These are phyloP conservation scores for Echinarachnius parma DNA, from an alignment of 53 echinoderm and acorn worm species.

Conservation along the genomic window DNA sequence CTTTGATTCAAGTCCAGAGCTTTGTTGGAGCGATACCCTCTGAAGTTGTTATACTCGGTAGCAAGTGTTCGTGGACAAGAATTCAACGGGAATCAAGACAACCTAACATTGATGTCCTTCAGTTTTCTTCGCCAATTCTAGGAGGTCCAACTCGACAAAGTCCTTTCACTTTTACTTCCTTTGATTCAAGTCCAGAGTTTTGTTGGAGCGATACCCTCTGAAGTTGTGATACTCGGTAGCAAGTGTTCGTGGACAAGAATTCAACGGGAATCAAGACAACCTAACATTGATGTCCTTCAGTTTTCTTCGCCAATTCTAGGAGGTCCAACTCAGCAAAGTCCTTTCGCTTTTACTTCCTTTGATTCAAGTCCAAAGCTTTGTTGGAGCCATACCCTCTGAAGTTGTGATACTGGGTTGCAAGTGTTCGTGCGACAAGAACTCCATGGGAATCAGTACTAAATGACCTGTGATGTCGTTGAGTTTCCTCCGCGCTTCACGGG, in stretches of 20 bases:
- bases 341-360: too few relatives aligned
- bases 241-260: slow-evolving; percentile 60
- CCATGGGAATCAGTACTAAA: slow-evolving; percentile 65
- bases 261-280: too few relatives aligned
- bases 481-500: slow-evolving; percentile 33
- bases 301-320: too few relatives aligned
- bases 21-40: slow-evolving; percentile 98
- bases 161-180: too few relatives aligned
- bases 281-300: too few relatives aligned
- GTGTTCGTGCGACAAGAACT: slow-evolving; percentile 71
- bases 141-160: too few relatives aligned
- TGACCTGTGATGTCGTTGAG: slow-evolving; percentile 69
- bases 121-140: too few relatives aligned
- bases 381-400: slow-evolving; percentile 93
- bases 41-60: slow-evolving; percentile 65
- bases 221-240: too few relatives aligned
- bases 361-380: slow-evolving; percentile 85
- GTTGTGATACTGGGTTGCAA: slow-evolving; percentile 69
- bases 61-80: slow-evolving; percentile 68
- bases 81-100: slow-evolving; percentile 74
- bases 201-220: too few relatives aligned
- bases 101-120: too few relatives aligned
- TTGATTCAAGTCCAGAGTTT: too few relatives aligned
- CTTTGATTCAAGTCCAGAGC: slow-evolving; percentile 82
- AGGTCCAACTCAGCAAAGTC: too few relatives aligned